These are phyloP conservation scores for Novumbra hubbsi DNA, from an alignment of 2,797 vertebrate species.

Conservation along the genomic window DNA sequence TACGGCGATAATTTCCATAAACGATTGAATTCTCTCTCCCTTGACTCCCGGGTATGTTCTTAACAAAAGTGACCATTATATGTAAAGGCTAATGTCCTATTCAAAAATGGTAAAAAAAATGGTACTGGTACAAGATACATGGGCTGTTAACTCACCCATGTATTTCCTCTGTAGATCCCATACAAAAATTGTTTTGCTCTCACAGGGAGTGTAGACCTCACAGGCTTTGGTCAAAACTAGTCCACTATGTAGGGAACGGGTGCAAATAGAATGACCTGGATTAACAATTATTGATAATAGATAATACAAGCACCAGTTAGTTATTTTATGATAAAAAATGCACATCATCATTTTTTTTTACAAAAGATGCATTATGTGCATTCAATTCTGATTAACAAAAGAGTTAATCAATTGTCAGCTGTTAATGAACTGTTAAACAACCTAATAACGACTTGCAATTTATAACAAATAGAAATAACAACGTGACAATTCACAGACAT, in stretches of 20 bases:
- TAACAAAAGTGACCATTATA: too few relatives aligned
- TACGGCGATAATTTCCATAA: too few relatives aligned
- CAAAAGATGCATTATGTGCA: not conserved
- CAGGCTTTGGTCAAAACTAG: slow-evolving; percentile 18
- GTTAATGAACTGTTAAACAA: not conserved
- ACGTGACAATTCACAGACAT: too few relatives aligned
- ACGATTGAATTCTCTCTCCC: too few relatives aligned
- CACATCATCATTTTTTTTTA: not conserved
- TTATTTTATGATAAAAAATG: not conserved
- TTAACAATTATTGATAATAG: slow-evolving; percentile 24
- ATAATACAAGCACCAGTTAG: not conserved
- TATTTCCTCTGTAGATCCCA: not conserved
- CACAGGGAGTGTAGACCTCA: slow-evolving; percentile 20
- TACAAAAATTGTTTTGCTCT: not conserved
- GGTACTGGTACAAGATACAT: slow-evolving; percentile 44
- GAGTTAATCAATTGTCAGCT: not conserved
- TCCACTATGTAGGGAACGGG: not conserved
- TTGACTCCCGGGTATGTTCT: too few relatives aligned
- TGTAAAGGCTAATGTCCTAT: too few relatives aligned
- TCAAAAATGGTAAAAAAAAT: slow-evolving; percentile 22
- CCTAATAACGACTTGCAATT: not conserved
- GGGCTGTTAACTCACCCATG: slow-evolving; percentile 42
- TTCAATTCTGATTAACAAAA: not conserved
- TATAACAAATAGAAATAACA: not conserved
- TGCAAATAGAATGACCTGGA: slow-evolving; percentile 28